These are phyloP conservation scores for Morinoia aosen DNA, from an alignment of 2,888 invertebrate genomes.

Conservation along the genomic window DNA sequence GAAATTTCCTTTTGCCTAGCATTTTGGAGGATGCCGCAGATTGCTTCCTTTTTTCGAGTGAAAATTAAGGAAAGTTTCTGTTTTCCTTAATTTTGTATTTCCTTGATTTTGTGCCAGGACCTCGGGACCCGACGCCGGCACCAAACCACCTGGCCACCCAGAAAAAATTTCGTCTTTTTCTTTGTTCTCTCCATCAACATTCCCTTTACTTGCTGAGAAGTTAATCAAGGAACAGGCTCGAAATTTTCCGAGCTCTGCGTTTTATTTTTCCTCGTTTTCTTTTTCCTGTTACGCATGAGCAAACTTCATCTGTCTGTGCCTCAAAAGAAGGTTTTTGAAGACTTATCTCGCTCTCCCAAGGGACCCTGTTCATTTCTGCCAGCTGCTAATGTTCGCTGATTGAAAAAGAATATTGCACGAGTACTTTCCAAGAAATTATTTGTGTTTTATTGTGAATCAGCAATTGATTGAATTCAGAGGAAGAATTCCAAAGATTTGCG, in stretches of 20 bases:
- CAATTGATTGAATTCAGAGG: too few species aligned
- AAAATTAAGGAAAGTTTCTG: too few species aligned
- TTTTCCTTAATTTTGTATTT: background rate
- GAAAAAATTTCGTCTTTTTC: background rate
- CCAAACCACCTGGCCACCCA: background rate
- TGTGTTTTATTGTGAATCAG: too few species aligned
- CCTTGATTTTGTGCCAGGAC: background rate
- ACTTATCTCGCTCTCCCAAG: background rate
- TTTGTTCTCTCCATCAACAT: background rate
- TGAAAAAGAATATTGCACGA: background rate
- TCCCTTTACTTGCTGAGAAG: background rate
- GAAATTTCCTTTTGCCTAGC: background rate
- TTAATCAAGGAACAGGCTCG: slow-evolving; percentile 17
- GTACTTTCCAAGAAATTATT: too few species aligned
- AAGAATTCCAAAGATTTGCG: too few species aligned
- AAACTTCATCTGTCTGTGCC: background rate
- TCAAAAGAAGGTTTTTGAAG: background rate
- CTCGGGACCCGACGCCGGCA: background rate
- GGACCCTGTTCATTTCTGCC: background rate
- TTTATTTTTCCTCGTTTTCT: background rate
- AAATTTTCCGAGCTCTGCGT: background rate
- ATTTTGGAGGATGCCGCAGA: background rate
- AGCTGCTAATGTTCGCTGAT: background rate
- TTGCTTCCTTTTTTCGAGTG: background rate
- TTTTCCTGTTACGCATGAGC: background rate